Evolutionary conservation across 2,113 vertebrate genomes (phyloP).

Genomic region (Calidris pygmaea): DNA sequence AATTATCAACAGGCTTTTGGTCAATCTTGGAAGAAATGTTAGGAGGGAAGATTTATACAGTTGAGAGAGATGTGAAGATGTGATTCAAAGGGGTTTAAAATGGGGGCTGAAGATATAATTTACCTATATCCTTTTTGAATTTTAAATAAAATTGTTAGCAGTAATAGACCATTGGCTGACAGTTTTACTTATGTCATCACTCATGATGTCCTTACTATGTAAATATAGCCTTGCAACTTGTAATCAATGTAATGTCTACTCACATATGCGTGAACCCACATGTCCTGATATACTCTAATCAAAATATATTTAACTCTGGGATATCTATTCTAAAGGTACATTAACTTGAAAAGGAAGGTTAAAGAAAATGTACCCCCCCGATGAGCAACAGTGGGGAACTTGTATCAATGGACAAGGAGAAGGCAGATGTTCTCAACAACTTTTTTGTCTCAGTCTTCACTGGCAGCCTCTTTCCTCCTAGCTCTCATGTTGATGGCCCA

Average conservation of each 20-base stretch:
- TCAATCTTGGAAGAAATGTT: background rate
- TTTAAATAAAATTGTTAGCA: background rate
- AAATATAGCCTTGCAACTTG: background rate
- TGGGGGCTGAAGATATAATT: background rate
- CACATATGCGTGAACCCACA: background rate
- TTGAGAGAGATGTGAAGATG: background rate
- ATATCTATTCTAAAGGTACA: background rate
- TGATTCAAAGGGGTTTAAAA: background rate
- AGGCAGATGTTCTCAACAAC: too few relatives aligned
- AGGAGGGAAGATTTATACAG: rapidly evolving
- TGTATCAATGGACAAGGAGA: too few relatives aligned
- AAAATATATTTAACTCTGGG: background rate
- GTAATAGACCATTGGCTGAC: background rate
- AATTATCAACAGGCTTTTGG: background rate
- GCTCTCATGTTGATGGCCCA: too few relatives aligned
- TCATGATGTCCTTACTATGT: background rate
- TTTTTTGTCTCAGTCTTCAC: too few relatives aligned
- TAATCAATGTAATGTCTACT: background rate
- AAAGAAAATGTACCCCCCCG: too few relatives aligned
- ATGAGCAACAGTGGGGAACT: too few relatives aligned
- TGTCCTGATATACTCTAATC: background rate
- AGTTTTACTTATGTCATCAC: background rate
- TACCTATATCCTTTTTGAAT: background rate
- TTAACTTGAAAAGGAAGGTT: too few relatives aligned
- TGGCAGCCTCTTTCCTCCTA: too few relatives aligned